These are phyloP conservation scores for Eupithecia insigniata DNA, from an alignment of 2,888 invertebrate genomes.

Conservation along the genomic window DNA sequence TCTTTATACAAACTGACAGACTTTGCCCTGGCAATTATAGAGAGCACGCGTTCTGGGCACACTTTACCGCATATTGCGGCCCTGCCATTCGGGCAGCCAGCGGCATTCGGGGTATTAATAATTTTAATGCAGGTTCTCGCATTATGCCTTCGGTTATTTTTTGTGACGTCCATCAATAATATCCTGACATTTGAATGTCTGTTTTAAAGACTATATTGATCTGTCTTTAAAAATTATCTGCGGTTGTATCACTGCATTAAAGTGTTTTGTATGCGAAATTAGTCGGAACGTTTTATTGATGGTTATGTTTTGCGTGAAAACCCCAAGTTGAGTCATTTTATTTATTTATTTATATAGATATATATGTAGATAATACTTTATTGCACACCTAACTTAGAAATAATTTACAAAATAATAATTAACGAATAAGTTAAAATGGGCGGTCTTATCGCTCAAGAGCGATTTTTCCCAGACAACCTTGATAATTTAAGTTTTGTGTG, in stretches of 20 bases:
- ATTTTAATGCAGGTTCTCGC: slow-evolving; percentile 80
- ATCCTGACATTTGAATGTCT: slow-evolving; percentile 79
- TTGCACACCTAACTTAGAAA: too few relatives aligned
- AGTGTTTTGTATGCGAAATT: slow-evolving; percentile 63
- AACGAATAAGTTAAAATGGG: too few relatives aligned
- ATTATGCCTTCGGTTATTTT: slow-evolving; percentile 74
- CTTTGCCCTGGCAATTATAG: neutral
- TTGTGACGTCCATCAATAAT: slow-evolving; percentile 79
- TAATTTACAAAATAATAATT: too few relatives aligned
- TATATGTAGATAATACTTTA: too few relatives aligned
- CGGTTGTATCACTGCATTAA: slow-evolving; percentile 64
- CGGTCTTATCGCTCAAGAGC: too few relatives aligned
- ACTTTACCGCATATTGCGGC: slow-evolving; percentile 52
- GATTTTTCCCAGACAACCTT: too few relatives aligned
- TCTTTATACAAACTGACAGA: neutral
- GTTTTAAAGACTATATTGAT: slow-evolving; percentile 73
- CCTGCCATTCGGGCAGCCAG: slow-evolving; percentile 43
- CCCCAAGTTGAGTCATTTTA: slow-evolving; percentile 16
- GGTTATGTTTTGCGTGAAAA: slow-evolving; percentile 40
- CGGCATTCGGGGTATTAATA: slow-evolving; percentile 72
- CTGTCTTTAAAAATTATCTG: slow-evolving; percentile 68
- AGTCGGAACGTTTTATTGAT: slow-evolving; percentile 56
- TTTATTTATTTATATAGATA: too few relatives aligned
- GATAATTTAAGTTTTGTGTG: neutral
- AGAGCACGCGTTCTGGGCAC: slow-evolving; percentile 54